phyloP scores from a whole-genome alignment of 2,888 invertebrate species.

The Lymantria dispar region DNA sequence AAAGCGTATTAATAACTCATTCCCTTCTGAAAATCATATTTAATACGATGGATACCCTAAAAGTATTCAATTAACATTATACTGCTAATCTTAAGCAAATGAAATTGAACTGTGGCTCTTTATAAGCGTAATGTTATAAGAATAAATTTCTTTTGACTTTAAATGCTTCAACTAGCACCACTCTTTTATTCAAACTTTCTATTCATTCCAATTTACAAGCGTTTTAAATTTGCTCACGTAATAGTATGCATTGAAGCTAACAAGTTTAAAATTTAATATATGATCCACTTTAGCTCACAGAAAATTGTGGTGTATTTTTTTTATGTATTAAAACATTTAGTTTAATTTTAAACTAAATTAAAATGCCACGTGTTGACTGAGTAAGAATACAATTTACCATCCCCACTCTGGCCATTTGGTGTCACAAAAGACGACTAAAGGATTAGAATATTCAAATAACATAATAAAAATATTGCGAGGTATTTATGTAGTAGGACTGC shows the following conservation, averaged over 20 bases:
- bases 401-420: neutral
- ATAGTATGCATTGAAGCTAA: constrained; percentile 3
- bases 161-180: constrained; percentile 23
- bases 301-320: neutral
- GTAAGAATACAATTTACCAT: neutral
- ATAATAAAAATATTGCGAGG: too few relatives aligned
- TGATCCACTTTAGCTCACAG: neutral
- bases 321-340: too few relatives aligned
- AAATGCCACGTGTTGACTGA: neutral
- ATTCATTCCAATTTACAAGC: constrained; percentile 19
- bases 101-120: too few relatives aligned
- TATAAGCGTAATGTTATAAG: too few relatives aligned
- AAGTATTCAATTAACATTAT: too few relatives aligned
- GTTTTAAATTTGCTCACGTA: constrained; percentile 21
- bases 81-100: too few relatives aligned
- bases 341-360: too few relatives aligned
- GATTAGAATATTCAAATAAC: too few relatives aligned
- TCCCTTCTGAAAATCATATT: too few relatives aligned
- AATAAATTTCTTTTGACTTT: constrained; percentile 8
- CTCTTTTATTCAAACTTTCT: constrained; percentile 27
- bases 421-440: neutral
- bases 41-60: too few relatives aligned
- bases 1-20: too few relatives aligned
- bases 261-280: constrained; percentile 1
- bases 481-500: too few relatives aligned